Evolutionary conservation across 2,113 vertebrate species (phyloP), one percentile per base, ranked within the genome.

Genomic region (Tyrannus savana): DNA sequence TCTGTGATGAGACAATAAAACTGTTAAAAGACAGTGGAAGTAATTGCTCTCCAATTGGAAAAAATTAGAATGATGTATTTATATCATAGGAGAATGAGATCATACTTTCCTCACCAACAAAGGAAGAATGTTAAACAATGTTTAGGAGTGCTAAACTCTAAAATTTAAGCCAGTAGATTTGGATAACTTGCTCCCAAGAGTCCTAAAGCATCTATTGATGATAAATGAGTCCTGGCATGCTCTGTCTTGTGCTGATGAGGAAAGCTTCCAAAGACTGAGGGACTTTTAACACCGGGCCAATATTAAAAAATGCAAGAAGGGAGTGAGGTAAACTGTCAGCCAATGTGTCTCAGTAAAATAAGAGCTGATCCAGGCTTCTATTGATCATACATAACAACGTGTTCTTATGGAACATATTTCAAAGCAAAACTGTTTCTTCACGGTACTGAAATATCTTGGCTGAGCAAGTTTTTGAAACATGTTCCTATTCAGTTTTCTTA

Each of bases 21-120:
- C 8, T 2, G 5, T 27, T 75, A 55, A n/a, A 92, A 59, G 55
- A 66, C 46, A 68, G 33, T 91, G 27, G 24, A 93, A 88, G 12
- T 31, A 86, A 84, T 12, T 90, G 67, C 71, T 80, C 37, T 90
- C n/a, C 37, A 68, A 37, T 89, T 84, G 86, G 72, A 95, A 94
- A 90, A 28, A 90, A 80, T 73, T 49, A 81, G 52, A 86, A 87
- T 28, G 4, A 77, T 77, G 49, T 27, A 58, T 85, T 92, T 68
- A 52, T 87, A 80, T 77, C 50, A 86, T 6, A 94, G 35, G 42
- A 89, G 52, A 94, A 93, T 96, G 91, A 95, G 46, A 35, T 66
- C 89, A 71, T 66, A 52, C 50, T 87, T 94, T 94, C 80, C 63
- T 30, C 23, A 68, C 25, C 55, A 79, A 80, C 31, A 92, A 42